Percentiles rank a stretch among this genome's conserved stretches.
These are phyloP conservation scores for Tragelaphus eurycerus DNA, from an alignment of 2,797 vertebrate species.

Conservation along the genomic window DNA sequence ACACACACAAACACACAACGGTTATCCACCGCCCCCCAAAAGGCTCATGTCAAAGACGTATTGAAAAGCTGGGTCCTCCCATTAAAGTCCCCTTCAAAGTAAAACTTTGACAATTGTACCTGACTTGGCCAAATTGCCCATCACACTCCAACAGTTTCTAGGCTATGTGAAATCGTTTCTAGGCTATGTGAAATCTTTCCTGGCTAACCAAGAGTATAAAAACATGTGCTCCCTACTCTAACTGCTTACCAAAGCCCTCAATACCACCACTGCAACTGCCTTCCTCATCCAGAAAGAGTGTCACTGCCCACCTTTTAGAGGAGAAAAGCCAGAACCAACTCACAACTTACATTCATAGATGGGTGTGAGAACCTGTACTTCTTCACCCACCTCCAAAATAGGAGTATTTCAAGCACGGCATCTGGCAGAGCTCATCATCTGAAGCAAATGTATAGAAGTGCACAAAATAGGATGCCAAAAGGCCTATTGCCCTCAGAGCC, in stretches of 20 bases:
- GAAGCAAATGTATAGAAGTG: conserved; percentile 19
- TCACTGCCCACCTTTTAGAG: not conserved
- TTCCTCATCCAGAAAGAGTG: not conserved
- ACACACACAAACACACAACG: not conserved
- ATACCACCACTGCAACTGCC: not conserved
- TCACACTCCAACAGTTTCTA: not conserved
- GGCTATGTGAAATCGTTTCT: not conserved
- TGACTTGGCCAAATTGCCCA: not conserved
- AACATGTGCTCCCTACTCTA: not conserved
- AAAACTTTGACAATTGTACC: not conserved
- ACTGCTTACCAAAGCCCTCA: not conserved
- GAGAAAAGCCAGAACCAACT: not conserved
- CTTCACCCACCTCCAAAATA: not conserved
- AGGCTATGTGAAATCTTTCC: not conserved
- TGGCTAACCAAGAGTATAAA: not conserved
- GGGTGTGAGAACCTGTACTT: not conserved
- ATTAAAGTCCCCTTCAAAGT: not conserved
- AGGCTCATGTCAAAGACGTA: not conserved
- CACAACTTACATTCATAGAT: not conserved
- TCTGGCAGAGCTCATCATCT: conserved; percentile 34
- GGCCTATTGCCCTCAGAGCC: not conserved
- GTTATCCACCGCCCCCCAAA: not conserved
- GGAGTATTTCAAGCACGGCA: not conserved
- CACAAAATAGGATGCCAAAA: conserved; percentile 15
- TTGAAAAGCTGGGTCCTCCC: not conserved